These are phyloP conservation scores for Ptilonorhynchus violaceus DNA, from an alignment of 2,113 vertebrate species.

Conservation along the genomic window DNA sequence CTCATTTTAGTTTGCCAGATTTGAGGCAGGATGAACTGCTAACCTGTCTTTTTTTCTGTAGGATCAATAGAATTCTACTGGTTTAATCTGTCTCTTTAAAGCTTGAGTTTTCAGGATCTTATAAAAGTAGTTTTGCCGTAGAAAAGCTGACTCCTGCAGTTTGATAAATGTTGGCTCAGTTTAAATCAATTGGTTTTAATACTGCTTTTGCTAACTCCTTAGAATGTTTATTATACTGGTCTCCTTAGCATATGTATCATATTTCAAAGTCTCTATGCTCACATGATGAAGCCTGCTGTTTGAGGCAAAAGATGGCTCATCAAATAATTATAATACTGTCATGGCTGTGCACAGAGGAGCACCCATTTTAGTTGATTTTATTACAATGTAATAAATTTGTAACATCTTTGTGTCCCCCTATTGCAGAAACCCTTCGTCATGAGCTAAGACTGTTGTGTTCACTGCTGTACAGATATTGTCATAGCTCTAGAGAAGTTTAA, in stretches of 20 bases:
- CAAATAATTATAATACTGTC: not conserved
- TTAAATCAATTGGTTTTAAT: not conserved
- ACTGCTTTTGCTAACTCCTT: not conserved
- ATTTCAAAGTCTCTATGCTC: constrained; percentile 1
- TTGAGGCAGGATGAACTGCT: not conserved
- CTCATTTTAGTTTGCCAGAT: not conserved
- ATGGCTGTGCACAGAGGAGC: not conserved
- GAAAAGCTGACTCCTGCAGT: not conserved
- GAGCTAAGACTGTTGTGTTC: not conserved
- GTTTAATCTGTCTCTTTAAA: not conserved
- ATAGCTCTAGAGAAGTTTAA: not conserved
- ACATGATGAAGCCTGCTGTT: not conserved
- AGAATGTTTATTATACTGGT: constrained; percentile 1
- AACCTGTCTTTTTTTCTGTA: not conserved
- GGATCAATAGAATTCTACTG: not conserved
- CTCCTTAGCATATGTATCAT: not conserved
- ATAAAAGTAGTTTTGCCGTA: not conserved
- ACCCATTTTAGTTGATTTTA: not conserved
- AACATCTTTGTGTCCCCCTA: not conserved
- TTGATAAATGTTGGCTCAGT: not conserved
- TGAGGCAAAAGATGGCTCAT: not conserved
- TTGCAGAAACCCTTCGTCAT: not conserved
- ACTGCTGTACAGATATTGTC: not conserved
- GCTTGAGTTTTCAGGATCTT: not conserved
- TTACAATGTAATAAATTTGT: not conserved